Base-by-base conservation (phyloP, 2,113 vertebrate genomes). In the Pomatostomus ruficeps region DNA sequence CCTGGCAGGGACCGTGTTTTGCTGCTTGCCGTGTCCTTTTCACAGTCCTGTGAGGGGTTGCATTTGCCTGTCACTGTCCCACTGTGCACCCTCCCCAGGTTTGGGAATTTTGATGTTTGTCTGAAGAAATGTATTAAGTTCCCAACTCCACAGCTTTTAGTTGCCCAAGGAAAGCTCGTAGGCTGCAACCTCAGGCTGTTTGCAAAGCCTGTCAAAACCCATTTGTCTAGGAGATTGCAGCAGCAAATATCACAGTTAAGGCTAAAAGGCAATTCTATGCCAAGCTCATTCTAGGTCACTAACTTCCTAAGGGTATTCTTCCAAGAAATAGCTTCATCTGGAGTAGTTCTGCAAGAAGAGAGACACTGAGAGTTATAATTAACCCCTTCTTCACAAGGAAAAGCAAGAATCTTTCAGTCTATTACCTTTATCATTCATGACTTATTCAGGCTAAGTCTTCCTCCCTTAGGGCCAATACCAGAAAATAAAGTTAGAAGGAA, bases 261-360 rank as follows among this genome's bases (percentile, higher is more conserved):
- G 84, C 95, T 95, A 87, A 93, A 95, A 95, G 81, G 93, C 87
- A 96, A 92, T 88, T 89, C 93, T 85, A n/a, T 73, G 91, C 89
- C 89, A 94, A 95, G 66, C 94, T 89, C 46, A 91, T 96, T 95
- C 89, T 95, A 95, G 96, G 94, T 96, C 96, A 97, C 96, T 84
- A 80, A 85, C 67, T 95, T 95, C 93, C 93, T 96, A 85, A 87
- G 95, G 94, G 91, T 89, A 94, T 96, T 95, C 92, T 96, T 85
- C 95, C 89, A 95, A 96, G 95, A 97, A 95, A 89, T 18, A 88
- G 84, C 87, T 95, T 94, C 88, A 91, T 89, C 91, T 92, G 72
- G 77, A 89, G 87, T 22, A 88, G 61, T 28, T 85, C 91, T 76
- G 85, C 62, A 91, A 87, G 67, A 91, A 10, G 43, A 86, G 59